phyloP scores from a whole-genome alignment of 2,888 invertebrate genomes.

The Ormyrus thymus region DNA sequence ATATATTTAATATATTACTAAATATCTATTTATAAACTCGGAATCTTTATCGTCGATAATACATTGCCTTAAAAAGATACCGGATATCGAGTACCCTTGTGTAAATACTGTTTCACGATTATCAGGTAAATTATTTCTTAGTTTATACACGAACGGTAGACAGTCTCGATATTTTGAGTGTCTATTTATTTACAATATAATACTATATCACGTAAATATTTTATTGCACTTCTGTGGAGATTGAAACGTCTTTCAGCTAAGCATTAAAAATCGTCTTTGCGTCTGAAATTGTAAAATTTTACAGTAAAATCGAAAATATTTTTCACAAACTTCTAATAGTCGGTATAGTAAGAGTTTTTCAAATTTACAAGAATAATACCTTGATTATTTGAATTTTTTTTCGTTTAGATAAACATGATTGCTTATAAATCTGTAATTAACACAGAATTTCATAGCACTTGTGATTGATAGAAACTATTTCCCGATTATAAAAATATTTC shows the following conservation, averaged over 20 bases:
- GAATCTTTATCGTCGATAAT: slow-evolving; percentile 34
- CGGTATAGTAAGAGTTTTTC: neutral
- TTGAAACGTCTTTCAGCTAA: neutral
- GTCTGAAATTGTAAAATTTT: neutral
- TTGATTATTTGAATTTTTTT: neutral
- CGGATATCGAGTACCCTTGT: slow-evolving; percentile 5
- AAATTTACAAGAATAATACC: neutral
- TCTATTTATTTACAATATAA: slow-evolving; percentile 53
- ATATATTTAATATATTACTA: slow-evolving; percentile 12
- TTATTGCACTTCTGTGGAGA: slow-evolving; percentile 50
- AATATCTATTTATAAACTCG: slow-evolving; percentile 6
- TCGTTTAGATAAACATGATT: too few relatives aligned
- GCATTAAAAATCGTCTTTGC: neutral
- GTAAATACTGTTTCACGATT: slow-evolving; percentile 49
- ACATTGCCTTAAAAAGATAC: slow-evolving; percentile 25
- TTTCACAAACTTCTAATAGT: neutral
- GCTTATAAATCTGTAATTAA: too few relatives aligned
- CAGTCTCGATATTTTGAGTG: slow-evolving; percentile 25
- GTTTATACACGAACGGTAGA: slow-evolving; percentile 23
- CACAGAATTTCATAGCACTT: too few relatives aligned
- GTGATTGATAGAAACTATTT: too few relatives aligned
- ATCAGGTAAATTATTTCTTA: slow-evolving; percentile 45
- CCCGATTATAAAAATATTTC: too few relatives aligned
- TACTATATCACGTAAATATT: slow-evolving; percentile 52
- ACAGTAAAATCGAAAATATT: neutral